These are phyloP conservation scores for Astropecten irregularis DNA, from an alignment of 53 echinoderm and acorn worm species.

Conservation along the genomic window DNA sequence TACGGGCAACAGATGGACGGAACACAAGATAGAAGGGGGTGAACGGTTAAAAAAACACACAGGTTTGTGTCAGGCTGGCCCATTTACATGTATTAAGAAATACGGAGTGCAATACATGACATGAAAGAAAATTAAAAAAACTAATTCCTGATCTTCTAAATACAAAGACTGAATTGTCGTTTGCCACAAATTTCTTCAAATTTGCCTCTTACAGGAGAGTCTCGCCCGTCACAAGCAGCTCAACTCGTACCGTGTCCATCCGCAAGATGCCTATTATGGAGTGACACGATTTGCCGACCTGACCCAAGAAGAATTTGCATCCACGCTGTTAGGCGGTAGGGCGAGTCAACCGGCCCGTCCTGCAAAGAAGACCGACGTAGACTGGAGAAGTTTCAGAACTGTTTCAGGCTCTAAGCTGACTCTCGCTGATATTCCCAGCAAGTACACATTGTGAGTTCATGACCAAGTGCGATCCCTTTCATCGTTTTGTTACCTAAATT, in stretches of 20 bases:
- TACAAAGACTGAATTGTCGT: no score
- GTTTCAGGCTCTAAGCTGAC: neutral
- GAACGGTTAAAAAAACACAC: no score
- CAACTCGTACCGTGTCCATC: conserved; percentile 53
- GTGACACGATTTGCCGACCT: conserved; percentile 90
- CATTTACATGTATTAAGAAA: no score
- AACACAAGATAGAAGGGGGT: no score
- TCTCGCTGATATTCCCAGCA: neutral
- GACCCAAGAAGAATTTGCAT: conserved; percentile 76
- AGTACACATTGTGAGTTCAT: conserved; percentile 52
- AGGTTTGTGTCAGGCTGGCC: no score
- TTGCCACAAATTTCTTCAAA: no score
- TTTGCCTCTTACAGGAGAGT: conserved; percentile 61
- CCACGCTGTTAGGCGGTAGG: conserved; percentile 58
- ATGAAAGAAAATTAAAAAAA: no score
- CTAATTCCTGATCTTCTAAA: no score
- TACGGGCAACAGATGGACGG: no score
- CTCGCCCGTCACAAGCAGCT: conserved; percentile 64
- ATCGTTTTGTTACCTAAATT: no score
- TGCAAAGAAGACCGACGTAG: neutral
- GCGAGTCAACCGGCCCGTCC: neutral
- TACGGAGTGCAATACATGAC: no score
- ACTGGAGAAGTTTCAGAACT: neutral
- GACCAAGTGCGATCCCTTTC: neutral
- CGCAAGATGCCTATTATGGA: conserved; percentile 77